These are phyloP conservation scores for Paraescarpia echinospica DNA, from an alignment of 1,140 invertebrate species.

Conservation along the genomic window DNA sequence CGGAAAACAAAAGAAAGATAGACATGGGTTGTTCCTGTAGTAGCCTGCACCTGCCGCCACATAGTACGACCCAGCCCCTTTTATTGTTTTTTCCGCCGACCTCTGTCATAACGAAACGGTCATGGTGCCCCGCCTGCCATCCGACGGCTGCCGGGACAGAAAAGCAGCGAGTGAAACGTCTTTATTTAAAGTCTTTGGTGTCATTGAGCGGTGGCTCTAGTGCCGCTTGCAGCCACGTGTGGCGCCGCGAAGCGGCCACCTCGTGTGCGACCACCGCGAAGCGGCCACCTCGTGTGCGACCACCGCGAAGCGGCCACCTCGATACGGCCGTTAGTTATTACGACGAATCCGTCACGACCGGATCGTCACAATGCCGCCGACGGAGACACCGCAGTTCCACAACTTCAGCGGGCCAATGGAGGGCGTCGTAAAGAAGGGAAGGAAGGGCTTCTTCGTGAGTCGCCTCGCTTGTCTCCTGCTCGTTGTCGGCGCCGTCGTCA, in stretches of 20 bases:
- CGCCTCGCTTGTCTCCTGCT: neutral
- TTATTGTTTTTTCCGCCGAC: too few species aligned
- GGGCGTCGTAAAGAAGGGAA: neutral
- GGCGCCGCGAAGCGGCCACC: neutral
- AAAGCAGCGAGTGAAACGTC: neutral
- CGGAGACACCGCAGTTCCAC: neutral
- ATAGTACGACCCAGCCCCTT: too few species aligned
- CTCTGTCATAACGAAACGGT: too few species aligned
- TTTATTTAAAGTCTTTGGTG: neutral
- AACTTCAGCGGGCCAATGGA: neutral
- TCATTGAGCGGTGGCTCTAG: neutral
- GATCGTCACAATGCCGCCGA: neutral
- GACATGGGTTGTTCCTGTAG: too few species aligned
- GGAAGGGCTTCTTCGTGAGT: neutral
- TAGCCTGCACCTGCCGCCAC: too few species aligned
- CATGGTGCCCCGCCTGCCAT: too few species aligned
- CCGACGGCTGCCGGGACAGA: too few species aligned
- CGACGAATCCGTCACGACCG: neutral
- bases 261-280: neutral
- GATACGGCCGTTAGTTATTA: neutral
- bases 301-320: neutral
- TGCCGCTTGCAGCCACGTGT: neutral
- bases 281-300: neutral
- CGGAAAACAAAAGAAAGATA: too few species aligned
- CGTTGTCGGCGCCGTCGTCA: neutral